Evolutionary conservation across 2,113 vertebrate species (phyloP).

Genomic region (Ibidorhyncha struthersii): DNA sequence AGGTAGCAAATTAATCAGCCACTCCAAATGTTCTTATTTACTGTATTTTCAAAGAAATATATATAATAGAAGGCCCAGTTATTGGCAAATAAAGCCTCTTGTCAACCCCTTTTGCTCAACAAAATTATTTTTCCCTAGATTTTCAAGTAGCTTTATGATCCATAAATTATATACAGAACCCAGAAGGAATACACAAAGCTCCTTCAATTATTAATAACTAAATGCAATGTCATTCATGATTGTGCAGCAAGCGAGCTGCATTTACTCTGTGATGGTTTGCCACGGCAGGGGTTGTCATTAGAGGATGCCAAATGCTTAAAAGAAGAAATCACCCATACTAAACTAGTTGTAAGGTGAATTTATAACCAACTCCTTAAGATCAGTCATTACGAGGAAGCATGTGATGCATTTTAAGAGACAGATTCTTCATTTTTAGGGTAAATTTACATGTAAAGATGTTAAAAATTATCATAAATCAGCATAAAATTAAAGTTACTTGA

Average conservation of each 20-base stretch:
- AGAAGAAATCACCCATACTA: constrained; percentile 62
- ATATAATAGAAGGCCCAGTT: background rate
- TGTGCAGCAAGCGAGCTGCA: constrained; percentile 39
- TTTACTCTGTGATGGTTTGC: constrained; percentile 47
- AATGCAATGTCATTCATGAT: constrained; percentile 64
- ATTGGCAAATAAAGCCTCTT: constrained; percentile 7
- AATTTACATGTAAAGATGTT: constrained; percentile 45
- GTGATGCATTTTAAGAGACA: constrained; percentile 45
- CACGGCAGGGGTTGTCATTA: constrained; percentile 56
- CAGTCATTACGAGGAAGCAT: constrained; percentile 44
- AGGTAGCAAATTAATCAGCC: background rate
- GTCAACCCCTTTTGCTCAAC: constrained; percentile 8
- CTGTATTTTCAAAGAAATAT: background rate
- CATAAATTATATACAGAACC: constrained; percentile 71
- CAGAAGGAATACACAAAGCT: constrained; percentile 69
- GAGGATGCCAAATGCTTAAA: constrained; percentile 50
- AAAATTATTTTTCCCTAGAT: constrained; percentile 20
- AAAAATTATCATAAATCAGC: constrained; percentile 46
- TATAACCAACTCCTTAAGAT: constrained; percentile 61
- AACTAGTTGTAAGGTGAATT: constrained; percentile 60
- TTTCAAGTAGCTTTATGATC: constrained; percentile 59
- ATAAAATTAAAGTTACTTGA: constrained; percentile 55
- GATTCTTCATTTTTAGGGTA: constrained; percentile 27
- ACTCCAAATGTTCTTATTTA: background rate
- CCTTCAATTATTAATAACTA: constrained; percentile 76